Evolutionary conservation across 2,888 invertebrate genomes (phyloP).

Genomic region (Calameuta idolon): DNA sequence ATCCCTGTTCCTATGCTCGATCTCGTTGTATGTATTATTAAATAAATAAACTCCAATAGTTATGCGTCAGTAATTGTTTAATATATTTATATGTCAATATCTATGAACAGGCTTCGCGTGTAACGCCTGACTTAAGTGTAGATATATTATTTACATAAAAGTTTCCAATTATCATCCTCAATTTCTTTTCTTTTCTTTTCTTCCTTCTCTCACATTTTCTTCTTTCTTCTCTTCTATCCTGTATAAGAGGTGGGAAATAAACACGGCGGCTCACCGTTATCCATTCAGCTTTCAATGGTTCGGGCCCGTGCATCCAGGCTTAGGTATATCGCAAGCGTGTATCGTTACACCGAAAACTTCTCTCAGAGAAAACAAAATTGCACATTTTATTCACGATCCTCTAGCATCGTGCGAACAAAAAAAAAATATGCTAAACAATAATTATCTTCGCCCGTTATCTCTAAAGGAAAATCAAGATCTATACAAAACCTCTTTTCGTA

Average conservation of each 20-base stretch:
- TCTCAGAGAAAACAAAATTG: background rate
- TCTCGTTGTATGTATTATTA: background rate
- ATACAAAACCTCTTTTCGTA: background rate
- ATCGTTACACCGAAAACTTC: background rate
- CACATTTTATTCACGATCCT: background rate
- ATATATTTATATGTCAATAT: constrained; percentile 9
- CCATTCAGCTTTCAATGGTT: background rate
- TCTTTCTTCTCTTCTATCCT: background rate
- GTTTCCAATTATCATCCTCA: background rate
- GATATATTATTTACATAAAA: constrained; percentile 10
- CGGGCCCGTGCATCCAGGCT: background rate
- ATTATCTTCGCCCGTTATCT: background rate
- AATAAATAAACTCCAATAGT: background rate
- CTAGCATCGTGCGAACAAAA: background rate
- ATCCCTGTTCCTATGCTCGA: no score
- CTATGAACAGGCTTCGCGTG: background rate
- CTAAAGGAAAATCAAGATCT: background rate
- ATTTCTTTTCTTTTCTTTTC: background rate
- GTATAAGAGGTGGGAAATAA: background rate
- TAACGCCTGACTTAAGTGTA: constrained; percentile 3
- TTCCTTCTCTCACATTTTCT: no score
- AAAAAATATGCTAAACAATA: background rate
- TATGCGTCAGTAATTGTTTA: constrained; percentile 6
- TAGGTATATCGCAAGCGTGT: background rate
- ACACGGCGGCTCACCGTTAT: constrained; percentile 3